phyloP scores from a whole-genome alignment of 1,140 invertebrate species.

The Acromyrmex echinatior region DNA sequence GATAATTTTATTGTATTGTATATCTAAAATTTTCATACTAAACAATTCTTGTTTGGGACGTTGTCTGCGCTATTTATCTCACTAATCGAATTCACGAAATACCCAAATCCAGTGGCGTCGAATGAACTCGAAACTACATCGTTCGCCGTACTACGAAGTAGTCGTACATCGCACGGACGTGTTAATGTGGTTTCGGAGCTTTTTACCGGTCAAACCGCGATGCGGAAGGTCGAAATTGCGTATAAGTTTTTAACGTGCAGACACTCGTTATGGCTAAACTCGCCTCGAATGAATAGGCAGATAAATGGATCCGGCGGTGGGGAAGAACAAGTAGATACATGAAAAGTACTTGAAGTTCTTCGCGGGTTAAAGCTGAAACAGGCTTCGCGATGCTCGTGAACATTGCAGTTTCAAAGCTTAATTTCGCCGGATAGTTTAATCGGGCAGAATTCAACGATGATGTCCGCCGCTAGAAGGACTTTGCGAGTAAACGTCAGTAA shows the following conservation, averaged over 20 bases:
- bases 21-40: neutral
- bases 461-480: conserved; percentile 22
- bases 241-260: conserved; percentile 55
- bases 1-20: neutral
- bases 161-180: conserved; percentile 32
- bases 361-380: conserved; percentile 25
- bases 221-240: conserved; percentile 37
- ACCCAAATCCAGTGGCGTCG: conserved; percentile 8
- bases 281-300: conserved; percentile 11
- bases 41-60: neutral
- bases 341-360: conserved; percentile 52
- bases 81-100: neutral
- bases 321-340: conserved; percentile 13
- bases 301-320: conserved; percentile 47
- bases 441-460: conserved; percentile 52
- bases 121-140: conserved; percentile 31
- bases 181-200: conserved; percentile 52
- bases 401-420: conserved; percentile 53
- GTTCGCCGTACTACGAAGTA: conserved; percentile 5
- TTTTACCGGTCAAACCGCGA: conserved; percentile 36
- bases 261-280: conserved; percentile 24
- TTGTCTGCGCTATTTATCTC: neutral
- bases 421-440: conserved; percentile 53
- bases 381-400: conserved; percentile 43
- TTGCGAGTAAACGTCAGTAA: conserved; percentile 57